Evolutionary conservation across 2,797 vertebrate genomes (phyloP), one percentile per base, ranked within the genome.

Genomic region (Holocentrus rufus): DNA sequence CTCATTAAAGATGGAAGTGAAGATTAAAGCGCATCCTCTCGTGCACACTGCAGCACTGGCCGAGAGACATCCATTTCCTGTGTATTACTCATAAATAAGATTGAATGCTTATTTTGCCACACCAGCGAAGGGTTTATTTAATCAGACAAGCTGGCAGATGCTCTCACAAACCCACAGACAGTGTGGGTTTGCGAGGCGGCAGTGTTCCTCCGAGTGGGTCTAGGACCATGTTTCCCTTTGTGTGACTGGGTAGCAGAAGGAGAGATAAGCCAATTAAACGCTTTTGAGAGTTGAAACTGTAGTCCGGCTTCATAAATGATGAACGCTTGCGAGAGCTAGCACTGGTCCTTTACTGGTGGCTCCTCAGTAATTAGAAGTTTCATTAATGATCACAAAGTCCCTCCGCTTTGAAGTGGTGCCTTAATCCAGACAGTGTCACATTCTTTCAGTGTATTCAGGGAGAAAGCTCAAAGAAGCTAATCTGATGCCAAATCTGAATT

Each of bases 1-100:
- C 89, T 90, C 91, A 92, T 93, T 93, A 93, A 92, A 88, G 86
- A 93, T 89, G 87, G 87, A 91, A 90, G 81, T 77, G 65, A 82
- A 89, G 89, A 92, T 85, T 92, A 91, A 88, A 91, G 82, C 77
- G 79, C 83, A 88, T 91, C 88, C 85, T 88, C 84, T 79, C 79
- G 76, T 74, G 85, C 72, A 75, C 79, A 60, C 72, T 74, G 80
- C 84, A 14, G 79, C 74, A 81, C 71, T 55, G 79, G 72, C 80
- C 86, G 85, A 76, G 78, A 89, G 87, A 79, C 83, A 69, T 82
- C 74, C 80, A 77, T 81, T 88, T 88, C 59, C 72, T 58, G 70
- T 72, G 46, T 83, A 75, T 80, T 75, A 80, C 77, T 86, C 84
- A 82, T 87, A 89, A 90, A 88, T 89, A 85, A 87, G 80, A 88